Evolutionary conservation across 1,140 invertebrate species (phyloP), one percentile per base, ranked within the genome.

Genomic region (Drosophila rhopaloa): DNA sequence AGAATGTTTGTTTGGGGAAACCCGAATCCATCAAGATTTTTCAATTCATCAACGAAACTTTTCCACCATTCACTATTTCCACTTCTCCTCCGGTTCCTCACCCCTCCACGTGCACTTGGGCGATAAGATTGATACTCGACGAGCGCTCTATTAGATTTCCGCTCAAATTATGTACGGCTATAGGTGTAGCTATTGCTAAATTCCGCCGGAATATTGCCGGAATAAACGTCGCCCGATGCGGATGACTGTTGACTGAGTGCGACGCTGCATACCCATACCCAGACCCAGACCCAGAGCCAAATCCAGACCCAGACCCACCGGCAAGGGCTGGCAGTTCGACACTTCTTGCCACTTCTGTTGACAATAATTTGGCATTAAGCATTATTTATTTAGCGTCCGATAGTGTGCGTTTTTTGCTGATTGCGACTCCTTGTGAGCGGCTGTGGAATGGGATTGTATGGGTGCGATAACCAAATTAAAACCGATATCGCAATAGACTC

Each of bases 351-450:
- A 63, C 56, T 81, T 72, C 48, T 68, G 68, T 70, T 88, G 77
- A 81, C 80, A 80, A 88, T 88, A 89, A 89, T 88, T 67, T 74
- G 84, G 84, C 68, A 80, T 88, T 88, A 88, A 88, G 73, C 58
- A 72, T 81, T 88, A 89, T 88, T 88, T 88, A 89, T 84, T 89
- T 67, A 73, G 38, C 68, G 72, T 53, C 73, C 79, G 84, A 88
- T 88, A 89, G 68, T 83, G 77, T 48, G 72, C 44, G 46, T 40
- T 27, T 27, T 35, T 59, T 24, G 48, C 53, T 71, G 62, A 72
- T 76, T 83, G 50, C 60, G 27, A 24, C 60, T 62, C 55, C 61
- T 63, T 68, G 41, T 51, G 55, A 55, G 40, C 40, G n/a, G 7
- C n/a, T n/a, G 16, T 3, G 32, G 16, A 37, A 8, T 13, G 2